Base-by-base conservation (phyloP, 2,113 vertebrate species). In the Trematocara zebra region DNA sequence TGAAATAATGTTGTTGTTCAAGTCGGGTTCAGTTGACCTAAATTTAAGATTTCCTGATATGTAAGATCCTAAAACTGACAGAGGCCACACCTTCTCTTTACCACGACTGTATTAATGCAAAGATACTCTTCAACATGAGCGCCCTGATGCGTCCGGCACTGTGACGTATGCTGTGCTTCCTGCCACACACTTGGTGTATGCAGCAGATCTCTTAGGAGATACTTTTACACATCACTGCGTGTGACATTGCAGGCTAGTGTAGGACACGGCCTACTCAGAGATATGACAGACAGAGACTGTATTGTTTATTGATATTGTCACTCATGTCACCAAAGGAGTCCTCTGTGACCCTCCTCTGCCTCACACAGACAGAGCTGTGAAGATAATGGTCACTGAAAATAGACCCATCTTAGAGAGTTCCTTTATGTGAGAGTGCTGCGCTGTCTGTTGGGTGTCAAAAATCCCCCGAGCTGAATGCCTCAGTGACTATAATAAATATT, bases 321-420 rank as follows among this genome's bases (percentile, higher is more conserved):
- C 85, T 69, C 23, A 61, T 47, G 88, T 92, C 93, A 85, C 78
- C 86, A 72, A 80, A 89, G 83, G 74, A 91, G 54, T 87, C 86
- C 81, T 82, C 89, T 88, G 85, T 93, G 89, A 87, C 86, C 10
- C 52, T 78, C 78, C 72, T 82, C 83, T 92, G 89, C 74, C 90
- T 94, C 93, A 91, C 51, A 26, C 86, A 76, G 88, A 80, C 86
- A 11, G 86, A 88, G 76, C 3, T 26, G 86, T 76, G 93, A 72
- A 89, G 92, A 94, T 94, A 93, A 94, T 92, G 90, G 85, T 44
- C 84, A 81, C 91, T 23, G 7, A 88, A 93, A 95, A 95, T 94
- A 94, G 95, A 87, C 7, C 15, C 76, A 51, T 92, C 88, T 91
- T 33, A 91, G 87, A 94, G 80, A 83, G 82, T 8, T 86, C 78